Base-by-base conservation (phyloP, 2,113 vertebrate genomes). In the Platysteira castanea region DNA sequence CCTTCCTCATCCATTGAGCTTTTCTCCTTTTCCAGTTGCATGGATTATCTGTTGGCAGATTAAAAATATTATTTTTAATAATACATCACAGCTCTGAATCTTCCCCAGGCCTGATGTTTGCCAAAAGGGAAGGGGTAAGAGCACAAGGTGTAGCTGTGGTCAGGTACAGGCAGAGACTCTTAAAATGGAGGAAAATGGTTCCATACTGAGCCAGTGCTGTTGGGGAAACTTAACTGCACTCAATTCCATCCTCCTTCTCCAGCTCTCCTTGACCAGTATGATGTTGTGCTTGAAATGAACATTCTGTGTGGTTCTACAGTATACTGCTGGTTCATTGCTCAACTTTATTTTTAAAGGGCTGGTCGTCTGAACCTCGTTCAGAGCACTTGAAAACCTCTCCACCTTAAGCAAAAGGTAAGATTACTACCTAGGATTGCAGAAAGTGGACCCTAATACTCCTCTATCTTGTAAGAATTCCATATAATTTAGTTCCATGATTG, bases 1-100 rank as follows among this genome's bases (percentile, higher is more conserved):
- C 39, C 46, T 17, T 11, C 70, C 41, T 30, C 7, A n/a, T 0
- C 39, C 53, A 0, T 0, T 2, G 8, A 50, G 35, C 15, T 54
- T 23, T 42, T 9, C 54, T 30, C 47, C 20, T 67, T 28, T 22
- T 5, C 37, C 2, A 6, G 13, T 5, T 17, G 37, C 56, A 9
- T 11, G 8, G 42, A 9, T 33, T 42, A 42, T 30, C 60, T 22
- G 21, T 2, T 33, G 30, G 39, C 56, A 74, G 54, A 46, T 53
- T 28, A 61, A 61, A 31, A 22, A 22, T 14, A 16, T 27, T 60
- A 1, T 22, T 41, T 41, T n/a, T 49, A 57, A 24, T 22, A 47
- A 42, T 8, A 15, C 12, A 33, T 11, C 24, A 9, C 6, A 42
- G 26, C 23, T 78, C 27, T 37, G 61, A 46, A 5, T 19, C 14